These are phyloP conservation scores for Argentina silus DNA, from an alignment of 2,797 vertebrate genomes.

Conservation along the genomic window DNA sequence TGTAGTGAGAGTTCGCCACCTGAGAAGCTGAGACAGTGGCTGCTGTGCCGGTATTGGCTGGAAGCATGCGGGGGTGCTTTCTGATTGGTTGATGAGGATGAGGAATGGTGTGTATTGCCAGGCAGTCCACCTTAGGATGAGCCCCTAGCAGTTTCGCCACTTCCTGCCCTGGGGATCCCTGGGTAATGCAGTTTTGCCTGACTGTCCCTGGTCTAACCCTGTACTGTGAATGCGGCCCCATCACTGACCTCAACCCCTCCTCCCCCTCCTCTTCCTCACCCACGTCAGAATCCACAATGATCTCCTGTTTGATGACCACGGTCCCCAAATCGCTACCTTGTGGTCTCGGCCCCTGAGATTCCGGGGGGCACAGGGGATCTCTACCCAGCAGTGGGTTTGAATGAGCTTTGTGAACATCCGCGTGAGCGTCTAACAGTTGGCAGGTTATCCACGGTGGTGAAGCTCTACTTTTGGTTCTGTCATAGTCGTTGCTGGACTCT, in stretches of 20 bases:
- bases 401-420: slow-evolving; percentile 24
- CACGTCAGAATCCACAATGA: slow-evolving; percentile 58
- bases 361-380: slow-evolving; percentile 41
- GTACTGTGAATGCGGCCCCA: slow-evolving; percentile 35
- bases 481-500: slow-evolving; percentile 34
- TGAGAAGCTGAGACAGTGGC: slow-evolving; percentile 51
- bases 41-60: slow-evolving; percentile 22
- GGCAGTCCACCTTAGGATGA: slow-evolving; percentile 55
- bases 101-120: slow-evolving; percentile 46
- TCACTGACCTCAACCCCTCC: slow-evolving; percentile 30
- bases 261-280: slow-evolving; percentile 51
- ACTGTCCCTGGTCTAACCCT: slow-evolving; percentile 33
- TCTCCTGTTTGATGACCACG: slow-evolving; percentile 73
- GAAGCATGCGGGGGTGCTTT: slow-evolving; percentile 46
- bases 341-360: slow-evolving; percentile 37
- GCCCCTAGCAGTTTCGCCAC: slow-evolving; percentile 41
- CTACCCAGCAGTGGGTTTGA: slow-evolving; percentile 25
- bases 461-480: slow-evolving; percentile 31
- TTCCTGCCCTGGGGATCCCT: slow-evolving; percentile 53
- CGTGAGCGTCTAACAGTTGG: slow-evolving; percentile 27
- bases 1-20: slow-evolving; percentile 42
- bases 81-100: slow-evolving; percentile 59
- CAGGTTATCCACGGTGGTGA: slow-evolving; percentile 29
- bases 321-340: slow-evolving; percentile 35
- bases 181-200: slow-evolving; percentile 51